A percentile compares a stretch with the other conserved stretches of the same genome.
phyloP scores from a whole-genome alignment of 2,888 invertebrate species.

The Caenorhabditis wallacei region DNA sequence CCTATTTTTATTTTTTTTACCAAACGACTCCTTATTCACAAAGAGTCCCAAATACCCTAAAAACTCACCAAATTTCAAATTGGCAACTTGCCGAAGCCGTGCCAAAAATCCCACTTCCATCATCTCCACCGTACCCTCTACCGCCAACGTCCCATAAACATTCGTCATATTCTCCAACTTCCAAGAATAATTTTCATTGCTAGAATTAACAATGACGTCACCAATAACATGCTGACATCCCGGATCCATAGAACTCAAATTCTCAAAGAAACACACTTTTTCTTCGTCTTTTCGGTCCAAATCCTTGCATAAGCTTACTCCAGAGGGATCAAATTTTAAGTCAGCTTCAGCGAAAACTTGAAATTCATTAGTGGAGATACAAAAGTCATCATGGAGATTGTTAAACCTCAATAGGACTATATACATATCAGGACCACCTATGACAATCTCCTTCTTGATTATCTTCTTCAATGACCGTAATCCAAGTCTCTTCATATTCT shows the following conservation, averaged over 20 bases:
- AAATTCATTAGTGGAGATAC: background rate
- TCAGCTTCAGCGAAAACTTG: background rate
- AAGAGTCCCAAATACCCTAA: too few species aligned
- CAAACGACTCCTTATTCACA: too few species aligned
- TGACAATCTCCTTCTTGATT: too few species aligned
- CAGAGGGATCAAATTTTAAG: background rate
- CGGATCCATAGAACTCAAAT: background rate
- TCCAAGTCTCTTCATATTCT: background rate
- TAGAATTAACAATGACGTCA: background rate
- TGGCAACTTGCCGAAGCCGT: background rate
- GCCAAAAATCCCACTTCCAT: background rate
- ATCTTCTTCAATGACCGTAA: constrained; percentile 5
- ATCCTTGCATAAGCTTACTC: background rate
- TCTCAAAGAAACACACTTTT: background rate
- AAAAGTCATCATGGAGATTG: constrained; percentile 6
- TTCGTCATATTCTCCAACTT: constrained; percentile 3
- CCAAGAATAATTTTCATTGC: background rate
- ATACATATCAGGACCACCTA: too few species aligned
- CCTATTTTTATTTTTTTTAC: too few species aligned
- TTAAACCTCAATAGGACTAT: too few species aligned
- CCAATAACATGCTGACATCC: constrained; percentile 16
- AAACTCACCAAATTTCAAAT: background rate
- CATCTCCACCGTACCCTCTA: background rate
- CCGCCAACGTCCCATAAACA: background rate
- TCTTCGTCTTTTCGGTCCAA: constrained; percentile 6